Base-by-base conservation (phyloP, 2,113 vertebrate genomes). In the Canis aureus region DNA sequence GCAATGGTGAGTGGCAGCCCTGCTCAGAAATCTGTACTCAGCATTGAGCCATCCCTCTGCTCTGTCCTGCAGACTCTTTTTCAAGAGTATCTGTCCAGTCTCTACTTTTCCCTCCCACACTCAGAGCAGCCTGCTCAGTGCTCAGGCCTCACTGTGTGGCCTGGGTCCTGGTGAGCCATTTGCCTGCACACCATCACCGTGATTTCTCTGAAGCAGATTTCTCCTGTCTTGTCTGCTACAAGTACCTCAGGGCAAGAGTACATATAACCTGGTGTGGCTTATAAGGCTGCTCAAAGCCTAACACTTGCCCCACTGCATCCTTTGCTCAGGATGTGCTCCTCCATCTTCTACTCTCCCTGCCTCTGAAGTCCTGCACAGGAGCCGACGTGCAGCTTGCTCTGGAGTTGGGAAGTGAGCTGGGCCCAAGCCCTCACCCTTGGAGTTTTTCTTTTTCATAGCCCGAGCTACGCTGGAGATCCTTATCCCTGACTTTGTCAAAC, bases 401-500 rank as follows among this genome's bases (percentile, higher is more conserved):
- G 66, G 32, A 79, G 29, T 51, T 55, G 53, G 67, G 62, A 78
- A 91, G 67, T 25, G 29, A 73, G 38, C 59, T 90, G 43, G 12
- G 13, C 55, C 57, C 11, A 73, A 32, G 16, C 43, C 73, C 71
- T 97, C 25, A 94, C 62, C 60, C 19, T 92, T 12, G 7, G 81
- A 16, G 49, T 29, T 92, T 97, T 96, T 94, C 32, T 95, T 89
- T 89, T 81, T 82, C 89, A 43, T 98, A 99, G 99, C 99, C 98
- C 99, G 99, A 98, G 99, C 99, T 98, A 99, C 99, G 98, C 99
- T 99, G 99, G 99, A 99, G 99, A 99, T 99, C 98, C 99, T 99
- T 98, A 99, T 99, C 98, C 99, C 99, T 0, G 99, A 99, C 98
- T 99, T 99, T 98, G 99, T 99, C 98, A 99, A 99, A 98, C 99